Percentiles rank a stretch among this genome's conserved stretches.
Evolutionary conservation across 2,888 invertebrate genomes (phyloP).

Genomic region (Dione juno): DNA sequence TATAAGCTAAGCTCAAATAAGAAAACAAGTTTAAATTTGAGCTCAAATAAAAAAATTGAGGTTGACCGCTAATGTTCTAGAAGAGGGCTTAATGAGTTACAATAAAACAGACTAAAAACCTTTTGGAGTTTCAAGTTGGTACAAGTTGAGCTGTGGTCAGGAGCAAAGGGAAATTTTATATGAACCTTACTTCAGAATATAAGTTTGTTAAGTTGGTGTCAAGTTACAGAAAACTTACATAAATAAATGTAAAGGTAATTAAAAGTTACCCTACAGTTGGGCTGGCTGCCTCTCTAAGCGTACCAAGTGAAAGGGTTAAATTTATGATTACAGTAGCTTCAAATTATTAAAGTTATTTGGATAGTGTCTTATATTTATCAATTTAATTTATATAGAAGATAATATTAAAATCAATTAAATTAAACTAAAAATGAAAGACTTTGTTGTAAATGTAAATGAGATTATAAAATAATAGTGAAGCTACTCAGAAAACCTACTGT

Average conservation of each 20-base stretch:
- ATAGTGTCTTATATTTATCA: too few species aligned
- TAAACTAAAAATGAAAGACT: too few species aligned
- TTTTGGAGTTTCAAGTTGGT: slow-evolving; percentile 15
- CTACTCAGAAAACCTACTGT: too few species aligned
- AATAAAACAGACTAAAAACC: slow-evolving; percentile 14
- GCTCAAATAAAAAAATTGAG: background rate
- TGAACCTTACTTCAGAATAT: slow-evolving; percentile 17
- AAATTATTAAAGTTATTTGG: too few species aligned
- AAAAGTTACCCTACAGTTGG: slow-evolving; percentile 16
- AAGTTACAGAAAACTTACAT: slow-evolving; percentile 23
- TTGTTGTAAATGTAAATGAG: too few species aligned
- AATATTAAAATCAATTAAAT: too few species aligned
- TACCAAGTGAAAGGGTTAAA: background rate
- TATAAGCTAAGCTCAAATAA: background rate
- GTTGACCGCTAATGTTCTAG: slow-evolving; percentile 10
- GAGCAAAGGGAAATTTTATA: slow-evolving; percentile 24
- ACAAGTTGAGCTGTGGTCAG: slow-evolving; percentile 9
- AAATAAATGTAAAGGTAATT: slow-evolving; percentile 19
- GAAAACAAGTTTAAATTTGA: background rate
- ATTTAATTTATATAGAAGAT: too few species aligned
- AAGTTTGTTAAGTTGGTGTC: slow-evolving; percentile 18
- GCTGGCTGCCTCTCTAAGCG: background rate
- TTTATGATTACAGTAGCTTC: background rate
- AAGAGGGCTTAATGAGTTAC: slow-evolving; percentile 11
- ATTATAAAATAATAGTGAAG: too few species aligned